phyloP scores from a whole-genome alignment of 1,140 invertebrate genomes.

The Patella vulgata region DNA sequence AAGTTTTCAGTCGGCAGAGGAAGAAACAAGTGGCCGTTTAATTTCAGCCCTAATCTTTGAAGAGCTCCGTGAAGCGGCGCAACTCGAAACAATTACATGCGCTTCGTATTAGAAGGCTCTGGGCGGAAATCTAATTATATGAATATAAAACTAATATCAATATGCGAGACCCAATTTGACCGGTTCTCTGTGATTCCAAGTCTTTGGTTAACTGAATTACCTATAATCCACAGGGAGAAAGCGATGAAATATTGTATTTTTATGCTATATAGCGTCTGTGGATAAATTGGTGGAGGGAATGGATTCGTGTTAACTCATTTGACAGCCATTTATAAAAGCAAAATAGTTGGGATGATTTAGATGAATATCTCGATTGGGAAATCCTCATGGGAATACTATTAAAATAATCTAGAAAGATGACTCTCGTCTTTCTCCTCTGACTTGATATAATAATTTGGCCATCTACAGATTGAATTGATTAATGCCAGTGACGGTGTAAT shows the following conservation, averaged over 20 bases:
- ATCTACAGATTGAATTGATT: no score
- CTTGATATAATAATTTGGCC: no score
- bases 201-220: conserved; percentile 30
- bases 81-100: conserved; percentile 26
- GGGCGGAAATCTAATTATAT: conserved; percentile 25
- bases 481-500: no score
- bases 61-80: conserved; percentile 20
- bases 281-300: neutral
- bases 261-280: conserved; percentile 12
- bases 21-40: conserved; percentile 29
- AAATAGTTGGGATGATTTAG: conserved; percentile 3
- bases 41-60: conserved; percentile 34
- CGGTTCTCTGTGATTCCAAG: conserved; percentile 24
- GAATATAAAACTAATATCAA: conserved; percentile 44
- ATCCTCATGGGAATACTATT: conserved; percentile 1
- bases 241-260: conserved; percentile 19
- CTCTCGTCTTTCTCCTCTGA: no score
- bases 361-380: conserved; percentile 7
- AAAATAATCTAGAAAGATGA: conserved; percentile 3
- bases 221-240: conserved; percentile 7
- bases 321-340: conserved; percentile 5
- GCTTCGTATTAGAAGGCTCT: conserved; percentile 26
- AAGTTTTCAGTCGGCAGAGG: conserved; percentile 12
- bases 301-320: neutral
- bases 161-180: conserved; percentile 37